Evolutionary conservation across 2,888 invertebrate species (phyloP).

Genomic region (Drosophila niveifrons): DNA sequence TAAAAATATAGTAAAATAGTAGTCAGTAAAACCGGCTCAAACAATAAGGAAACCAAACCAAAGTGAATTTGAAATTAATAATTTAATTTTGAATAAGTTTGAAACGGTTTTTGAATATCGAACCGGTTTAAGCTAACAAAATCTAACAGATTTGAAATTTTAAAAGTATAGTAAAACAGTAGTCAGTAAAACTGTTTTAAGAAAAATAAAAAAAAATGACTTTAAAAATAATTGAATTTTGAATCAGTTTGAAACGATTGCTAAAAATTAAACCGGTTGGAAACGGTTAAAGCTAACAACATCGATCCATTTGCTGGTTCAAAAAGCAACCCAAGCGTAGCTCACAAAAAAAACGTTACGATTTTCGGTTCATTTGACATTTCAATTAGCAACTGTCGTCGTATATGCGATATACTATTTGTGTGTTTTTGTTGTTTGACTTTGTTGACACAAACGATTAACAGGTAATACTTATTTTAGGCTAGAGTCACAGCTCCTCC

Average conservation of each 20-base stretch:
- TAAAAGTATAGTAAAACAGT: too few species aligned
- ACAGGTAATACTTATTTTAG: conserved; percentile 19
- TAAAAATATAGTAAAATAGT: too few species aligned
- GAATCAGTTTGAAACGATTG: too few species aligned
- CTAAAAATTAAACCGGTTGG: neutral
- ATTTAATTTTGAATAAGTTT: too few species aligned
- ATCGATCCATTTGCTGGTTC: neutral
- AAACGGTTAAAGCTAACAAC: conserved; percentile 1
- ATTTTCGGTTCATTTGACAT: conserved; percentile 24
- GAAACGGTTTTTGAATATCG: too few species aligned
- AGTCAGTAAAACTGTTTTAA: too few species aligned
- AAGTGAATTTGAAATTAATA: too few species aligned
- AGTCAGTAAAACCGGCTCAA: too few species aligned
- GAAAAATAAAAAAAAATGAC: too few species aligned
- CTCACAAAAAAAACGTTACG: neutral
- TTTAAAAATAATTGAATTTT: too few species aligned
- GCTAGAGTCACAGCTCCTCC: conserved; percentile 4
- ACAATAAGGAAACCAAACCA: too few species aligned
- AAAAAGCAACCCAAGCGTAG: neutral
- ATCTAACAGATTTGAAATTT: too few species aligned
- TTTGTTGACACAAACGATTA: conserved; percentile 38
- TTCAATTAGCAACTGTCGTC: conserved; percentile 42
- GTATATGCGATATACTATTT: neutral
- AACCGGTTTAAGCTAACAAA: neutral
- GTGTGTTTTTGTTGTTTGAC: neutral